Percentiles rank a stretch among this genome's conserved stretches.
Conservation (phyloP, 1,140 invertebrate genomes). For the Calephelis virginiensis region DNA sequence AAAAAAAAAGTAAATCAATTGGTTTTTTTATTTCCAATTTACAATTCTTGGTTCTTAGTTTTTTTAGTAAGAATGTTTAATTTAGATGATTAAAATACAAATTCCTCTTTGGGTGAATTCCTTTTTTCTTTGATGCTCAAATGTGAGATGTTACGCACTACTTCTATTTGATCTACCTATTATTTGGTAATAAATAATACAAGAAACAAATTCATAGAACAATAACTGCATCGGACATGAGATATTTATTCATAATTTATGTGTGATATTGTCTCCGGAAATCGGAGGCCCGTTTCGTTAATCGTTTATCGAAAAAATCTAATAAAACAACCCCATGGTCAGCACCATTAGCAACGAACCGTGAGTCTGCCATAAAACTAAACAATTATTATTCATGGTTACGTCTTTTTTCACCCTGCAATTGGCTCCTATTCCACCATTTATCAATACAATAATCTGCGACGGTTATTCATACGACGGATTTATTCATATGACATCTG, state of each 20-base stretch:
- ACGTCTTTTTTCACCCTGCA: conserved; percentile 50
- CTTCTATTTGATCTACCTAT: no score
- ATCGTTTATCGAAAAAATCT: conserved; percentile 68
- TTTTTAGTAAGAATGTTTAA: no score
- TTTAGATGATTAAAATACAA: no score
- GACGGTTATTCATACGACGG: conserved; percentile 64
- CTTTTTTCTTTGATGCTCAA: no score
- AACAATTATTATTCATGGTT: conserved; percentile 67
- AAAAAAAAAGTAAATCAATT: no score
- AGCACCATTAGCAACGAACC: conserved; percentile 61
- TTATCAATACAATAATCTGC: conserved; percentile 72
- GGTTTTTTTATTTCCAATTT: no score
- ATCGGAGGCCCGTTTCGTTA: conserved; percentile 64
- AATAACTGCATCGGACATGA: conserved; percentile 13
- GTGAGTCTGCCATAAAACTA: conserved; percentile 62
- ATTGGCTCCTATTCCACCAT: conserved; percentile 53
- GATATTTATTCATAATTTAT: conserved; percentile 54
- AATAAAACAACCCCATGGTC: conserved; percentile 69
- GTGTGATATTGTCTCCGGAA: conserved; percentile 62
- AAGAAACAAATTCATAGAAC: neutral
- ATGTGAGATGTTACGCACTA: no score
- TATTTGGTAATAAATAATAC: neutral
- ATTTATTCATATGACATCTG: conserved; percentile 37
- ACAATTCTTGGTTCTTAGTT: no score
- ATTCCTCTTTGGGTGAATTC: no score